Evolutionary conservation across 2,888 invertebrate species (phyloP).

Genomic region (Ditula angustiorana): DNA sequence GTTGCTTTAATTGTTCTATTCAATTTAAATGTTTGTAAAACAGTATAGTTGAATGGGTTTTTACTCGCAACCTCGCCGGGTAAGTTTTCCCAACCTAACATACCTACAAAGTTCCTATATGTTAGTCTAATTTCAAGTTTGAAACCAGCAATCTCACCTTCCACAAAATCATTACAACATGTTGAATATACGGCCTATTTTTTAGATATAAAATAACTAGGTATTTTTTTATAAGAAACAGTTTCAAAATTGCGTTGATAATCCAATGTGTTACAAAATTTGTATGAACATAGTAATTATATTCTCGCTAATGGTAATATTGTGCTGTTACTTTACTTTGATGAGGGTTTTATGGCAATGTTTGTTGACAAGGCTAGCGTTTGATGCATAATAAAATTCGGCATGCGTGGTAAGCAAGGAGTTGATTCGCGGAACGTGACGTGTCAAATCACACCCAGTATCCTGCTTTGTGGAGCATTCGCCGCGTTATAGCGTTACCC

Average conservation of each 20-base stretch:
- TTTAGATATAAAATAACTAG: no score
- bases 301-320: not conserved
- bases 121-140: no score
- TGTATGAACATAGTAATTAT: not conserved
- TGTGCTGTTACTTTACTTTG: not conserved
- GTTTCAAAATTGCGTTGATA: not conserved
- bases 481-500: constrained; percentile 19
- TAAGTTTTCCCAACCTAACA: not conserved
- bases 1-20: not conserved
- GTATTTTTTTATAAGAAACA: no score
- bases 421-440: constrained; percentile 27
- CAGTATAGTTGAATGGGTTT: not conserved
- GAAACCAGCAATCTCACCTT: no score
- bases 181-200: no score
- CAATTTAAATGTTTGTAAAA: not conserved
- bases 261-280: not conserved
- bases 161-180: no score
- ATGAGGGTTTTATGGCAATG: constrained; percentile 4
- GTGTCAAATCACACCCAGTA: constrained; percentile 15
- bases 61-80: not conserved
- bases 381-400: constrained; percentile 24
- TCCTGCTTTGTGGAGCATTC: constrained; percentile 6
- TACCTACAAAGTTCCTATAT: no score
- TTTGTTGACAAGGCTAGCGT: constrained; percentile 17
- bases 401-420: constrained; percentile 13